Evolutionary conservation across 1,140 invertebrate species (phyloP).

Genomic region (Galleria mellonella): DNA sequence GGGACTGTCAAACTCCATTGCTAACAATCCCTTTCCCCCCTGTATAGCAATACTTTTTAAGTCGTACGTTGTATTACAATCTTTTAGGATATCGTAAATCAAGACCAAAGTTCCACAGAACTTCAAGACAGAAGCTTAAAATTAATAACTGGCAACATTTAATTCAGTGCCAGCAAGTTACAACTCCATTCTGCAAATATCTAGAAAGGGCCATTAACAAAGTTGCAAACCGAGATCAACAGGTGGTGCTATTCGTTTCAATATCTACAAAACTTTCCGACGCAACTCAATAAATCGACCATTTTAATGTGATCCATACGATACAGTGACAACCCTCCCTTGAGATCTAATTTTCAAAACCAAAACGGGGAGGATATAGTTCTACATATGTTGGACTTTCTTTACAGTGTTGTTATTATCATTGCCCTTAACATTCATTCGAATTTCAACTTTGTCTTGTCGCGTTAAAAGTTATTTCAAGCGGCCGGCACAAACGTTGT

Average conservation of each 20-base stretch:
- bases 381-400: slow-evolving; percentile 42
- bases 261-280: slow-evolving; percentile 69
- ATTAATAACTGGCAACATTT: background rate
- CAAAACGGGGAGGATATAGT: slow-evolving; percentile 10
- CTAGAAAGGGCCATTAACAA: slow-evolving; percentile 56
- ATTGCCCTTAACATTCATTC: slow-evolving; percentile 26
- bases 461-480: slow-evolving; percentile 1
- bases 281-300: slow-evolving; percentile 65
- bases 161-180: slow-evolving; percentile 3
- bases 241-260: slow-evolving; percentile 70
- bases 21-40: too few relatives aligned
- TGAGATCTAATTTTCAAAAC: slow-evolving; percentile 12
- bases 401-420: slow-evolving; percentile 63
- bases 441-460: slow-evolving; percentile 37
- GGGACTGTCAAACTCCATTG: too few relatives aligned
- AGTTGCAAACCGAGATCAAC: slow-evolving; percentile 57
- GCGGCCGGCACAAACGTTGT: slow-evolving; percentile 4
- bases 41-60: too few relatives aligned
- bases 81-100: too few relatives aligned
- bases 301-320: slow-evolving; percentile 26
- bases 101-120: too few relatives aligned
- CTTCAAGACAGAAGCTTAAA: too few relatives aligned
- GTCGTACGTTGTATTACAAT: too few relatives aligned
- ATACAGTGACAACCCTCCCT: slow-evolving; percentile 19
- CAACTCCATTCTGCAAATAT: slow-evolving; percentile 47